Evolutionary conservation across 2,888 invertebrate species (phyloP), one percentile per base, ranked within the genome.

Genomic region (Cosmia trapezina): DNA sequence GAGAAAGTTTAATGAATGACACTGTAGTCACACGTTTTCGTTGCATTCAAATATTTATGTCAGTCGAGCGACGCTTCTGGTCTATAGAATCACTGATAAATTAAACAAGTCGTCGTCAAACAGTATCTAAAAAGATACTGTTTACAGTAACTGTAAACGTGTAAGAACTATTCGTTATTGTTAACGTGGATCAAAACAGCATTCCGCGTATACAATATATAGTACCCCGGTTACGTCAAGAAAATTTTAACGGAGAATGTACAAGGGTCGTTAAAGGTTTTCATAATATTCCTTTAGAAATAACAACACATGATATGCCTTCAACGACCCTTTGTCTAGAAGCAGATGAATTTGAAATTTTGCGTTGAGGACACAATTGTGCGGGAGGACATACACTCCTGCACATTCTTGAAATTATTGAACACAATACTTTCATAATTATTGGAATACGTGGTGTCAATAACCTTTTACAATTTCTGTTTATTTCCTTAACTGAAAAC

Each of bases 1-100:
- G 91, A 89, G 91, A 91, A 91, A 91, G 91, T 91, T 87, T 87
- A 90, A 89, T 90, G 85, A 91, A 88, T 89, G 88, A 89, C 86
- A 87, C 83, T 89, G 61, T 66, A 78, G 86, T 86, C 89, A 86
- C 83, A 83, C 84, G 84, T 88, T 88, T 85, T 85, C 84, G 78
- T 86, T 81, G 84, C 86, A 88, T 89, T 89, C 87, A 87, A 90
- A 90, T 89, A 89, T 89, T 87, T 77, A 88, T 89, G 83, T 87
- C 85, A 77, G 75, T 71, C 78, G 83, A 84, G 77, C 74, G 81
- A 85, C 81, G 86, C 83, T 85, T 76, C 80, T 83, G 72, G 76
- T 83, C 72, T 78, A 75, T 83, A 75, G 37, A 80, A 80, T 73
- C 61, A 70, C 63, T 75, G 70, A 73, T 80, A 79, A 79, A 73